Evolutionary conservation across 2,113 vertebrate genomes (phyloP).

Genomic region (Cyprinodon tularosa): DNA sequence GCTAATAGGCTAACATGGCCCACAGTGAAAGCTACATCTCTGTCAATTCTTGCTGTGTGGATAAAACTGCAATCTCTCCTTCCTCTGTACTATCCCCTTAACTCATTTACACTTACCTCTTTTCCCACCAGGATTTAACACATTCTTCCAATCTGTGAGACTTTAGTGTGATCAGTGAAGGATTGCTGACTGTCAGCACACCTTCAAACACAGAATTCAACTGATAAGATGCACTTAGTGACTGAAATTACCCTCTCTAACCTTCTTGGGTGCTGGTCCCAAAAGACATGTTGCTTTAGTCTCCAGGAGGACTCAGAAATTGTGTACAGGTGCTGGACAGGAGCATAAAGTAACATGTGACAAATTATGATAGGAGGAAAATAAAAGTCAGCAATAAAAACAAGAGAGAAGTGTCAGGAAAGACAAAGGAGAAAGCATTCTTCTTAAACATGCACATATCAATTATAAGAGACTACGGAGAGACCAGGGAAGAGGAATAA

Average conservation of each 20-base stretch:
- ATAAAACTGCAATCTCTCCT: slow-evolving; percentile 61
- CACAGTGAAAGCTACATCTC: slow-evolving; percentile 55
- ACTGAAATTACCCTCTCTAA: slow-evolving; percentile 71
- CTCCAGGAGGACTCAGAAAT: slow-evolving; percentile 38
- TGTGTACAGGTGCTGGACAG: slow-evolving; percentile 33
- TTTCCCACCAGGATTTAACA: slow-evolving; percentile 67
- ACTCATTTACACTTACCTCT: slow-evolving; percentile 76
- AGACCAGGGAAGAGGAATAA: slow-evolving; percentile 66
- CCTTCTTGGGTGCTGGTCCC: slow-evolving; percentile 60
- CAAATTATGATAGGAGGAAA: slow-evolving; percentile 40
- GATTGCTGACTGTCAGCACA: slow-evolving; percentile 76
- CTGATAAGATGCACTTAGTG: slow-evolving; percentile 49
- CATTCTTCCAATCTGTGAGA: slow-evolving; percentile 71
- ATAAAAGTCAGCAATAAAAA: slow-evolving; percentile 69
- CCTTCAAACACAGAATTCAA: slow-evolving; percentile 62
- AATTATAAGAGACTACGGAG: slow-evolving; percentile 48
- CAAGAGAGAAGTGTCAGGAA: slow-evolving; percentile 34
- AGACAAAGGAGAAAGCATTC: slow-evolving; percentile 36
- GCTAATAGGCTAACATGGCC: slow-evolving; percentile 66
- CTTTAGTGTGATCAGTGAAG: slow-evolving; percentile 66
- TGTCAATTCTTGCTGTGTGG: slow-evolving; percentile 56
- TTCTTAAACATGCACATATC: slow-evolving; percentile 75
- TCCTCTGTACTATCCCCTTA: slow-evolving; percentile 40
- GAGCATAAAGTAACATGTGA: slow-evolving; percentile 7
- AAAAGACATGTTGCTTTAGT: slow-evolving; percentile 47